Evolutionary conservation across 2,113 vertebrate genomes (phyloP).

Genomic region (Thalassarche chlororhynchos): DNA sequence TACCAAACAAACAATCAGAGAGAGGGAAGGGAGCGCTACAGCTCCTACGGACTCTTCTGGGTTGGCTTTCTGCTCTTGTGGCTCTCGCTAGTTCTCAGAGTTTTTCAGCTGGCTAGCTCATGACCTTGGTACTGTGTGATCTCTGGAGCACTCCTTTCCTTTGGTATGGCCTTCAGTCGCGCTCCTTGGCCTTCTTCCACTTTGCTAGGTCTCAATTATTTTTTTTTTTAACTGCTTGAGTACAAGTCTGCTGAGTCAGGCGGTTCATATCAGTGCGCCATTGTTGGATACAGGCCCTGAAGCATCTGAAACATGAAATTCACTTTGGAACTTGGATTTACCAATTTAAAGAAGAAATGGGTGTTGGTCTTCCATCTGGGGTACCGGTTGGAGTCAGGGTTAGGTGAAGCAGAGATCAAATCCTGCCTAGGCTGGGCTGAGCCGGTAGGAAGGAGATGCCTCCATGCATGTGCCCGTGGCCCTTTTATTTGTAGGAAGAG

Average conservation of each 20-base stretch:
- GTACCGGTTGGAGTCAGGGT: neutral
- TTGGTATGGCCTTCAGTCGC: neutral
- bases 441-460: neutral
- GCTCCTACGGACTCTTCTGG: accelerated
- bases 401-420: neutral
- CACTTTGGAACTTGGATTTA: neutral
- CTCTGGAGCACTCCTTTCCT: neutral
- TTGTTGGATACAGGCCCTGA: neutral
- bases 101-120: neutral
- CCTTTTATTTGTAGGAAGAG: neutral
- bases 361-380: neutral
- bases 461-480: neutral
- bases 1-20: accelerated
- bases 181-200: neutral
- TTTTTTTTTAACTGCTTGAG: neutral
- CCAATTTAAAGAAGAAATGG: accelerated
- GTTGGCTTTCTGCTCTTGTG: neutral
- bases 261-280: neutral
- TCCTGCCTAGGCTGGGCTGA: neutral
- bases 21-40: neutral
- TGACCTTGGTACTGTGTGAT: accelerated
- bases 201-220: accelerated
- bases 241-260: neutral
- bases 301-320: accelerated
- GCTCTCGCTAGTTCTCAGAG: neutral